Conservation (phyloP, 2,888 invertebrate species). For the Rotaria magnacalcarata region DNA sequence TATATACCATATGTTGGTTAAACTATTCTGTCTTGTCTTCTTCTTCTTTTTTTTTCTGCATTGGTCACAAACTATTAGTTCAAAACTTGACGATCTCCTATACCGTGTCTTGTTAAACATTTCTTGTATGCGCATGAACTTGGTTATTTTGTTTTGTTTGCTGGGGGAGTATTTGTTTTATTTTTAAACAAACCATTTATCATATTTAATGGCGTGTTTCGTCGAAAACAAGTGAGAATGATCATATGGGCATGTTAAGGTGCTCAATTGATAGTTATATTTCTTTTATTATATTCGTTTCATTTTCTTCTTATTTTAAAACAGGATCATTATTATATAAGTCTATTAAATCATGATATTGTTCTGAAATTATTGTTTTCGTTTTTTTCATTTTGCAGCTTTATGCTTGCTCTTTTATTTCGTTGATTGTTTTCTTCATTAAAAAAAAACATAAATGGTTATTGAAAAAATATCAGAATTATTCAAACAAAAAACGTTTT, state of each 20-base stretch:
- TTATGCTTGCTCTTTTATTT: neutral
- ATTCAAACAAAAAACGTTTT: too few species aligned
- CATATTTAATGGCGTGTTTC: neutral
- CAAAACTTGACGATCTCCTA: neutral
- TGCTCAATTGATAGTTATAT: neutral
- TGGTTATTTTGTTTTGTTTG: neutral
- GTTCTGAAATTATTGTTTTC: constrained; percentile 8
- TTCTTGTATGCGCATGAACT: neutral
- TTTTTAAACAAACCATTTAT: neutral
- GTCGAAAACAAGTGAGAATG: neutral
- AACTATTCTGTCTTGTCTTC: neutral
- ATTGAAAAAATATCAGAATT: neutral
- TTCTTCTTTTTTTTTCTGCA: neutral
- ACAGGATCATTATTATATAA: neutral
- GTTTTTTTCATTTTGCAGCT: neutral
- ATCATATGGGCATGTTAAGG: neutral
- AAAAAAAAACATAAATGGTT: neutral
- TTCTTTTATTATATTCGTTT: neutral
- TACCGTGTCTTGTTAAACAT: neutral
- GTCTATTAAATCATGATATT: neutral
- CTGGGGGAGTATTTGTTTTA: neutral
- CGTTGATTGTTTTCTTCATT: neutral
- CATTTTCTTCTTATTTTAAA: neutral
- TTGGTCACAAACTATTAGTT: neutral
- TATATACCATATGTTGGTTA: neutral